These are phyloP conservation scores for Pecten maximus DNA, from an alignment of 2,888 invertebrate species.

Conservation along the genomic window DNA sequence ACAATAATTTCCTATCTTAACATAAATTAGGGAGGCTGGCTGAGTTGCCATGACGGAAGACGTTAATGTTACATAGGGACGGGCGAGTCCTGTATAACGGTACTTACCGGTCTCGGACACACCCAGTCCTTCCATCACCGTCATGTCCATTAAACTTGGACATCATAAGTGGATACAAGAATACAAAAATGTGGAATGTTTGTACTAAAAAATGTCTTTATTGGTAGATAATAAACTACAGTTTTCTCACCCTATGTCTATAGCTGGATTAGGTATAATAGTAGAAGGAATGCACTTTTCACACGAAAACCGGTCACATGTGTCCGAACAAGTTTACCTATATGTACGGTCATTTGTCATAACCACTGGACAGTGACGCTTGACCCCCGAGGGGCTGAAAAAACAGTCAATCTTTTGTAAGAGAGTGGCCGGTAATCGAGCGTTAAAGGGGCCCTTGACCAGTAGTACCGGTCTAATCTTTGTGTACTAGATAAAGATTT, in stretches of 20 bases:
- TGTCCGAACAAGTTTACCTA: constrained; percentile 1
- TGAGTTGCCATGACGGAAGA: neutral
- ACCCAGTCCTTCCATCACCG: neutral
- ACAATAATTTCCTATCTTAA: too few species aligned
- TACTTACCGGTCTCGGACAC: neutral
- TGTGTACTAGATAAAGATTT: neutral
- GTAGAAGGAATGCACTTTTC: neutral
- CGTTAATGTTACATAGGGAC: neutral
- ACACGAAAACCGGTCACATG: constrained; percentile 27
- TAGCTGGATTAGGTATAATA: constrained; percentile 1
- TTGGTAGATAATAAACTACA: neutral
- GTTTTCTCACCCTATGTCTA: neutral
- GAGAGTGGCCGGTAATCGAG: neutral
- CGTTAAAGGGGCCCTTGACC: neutral
- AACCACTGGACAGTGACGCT: neutral
- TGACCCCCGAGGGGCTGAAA: neutral
- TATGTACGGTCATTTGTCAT: constrained; percentile 2
- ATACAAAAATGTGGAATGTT: neutral
- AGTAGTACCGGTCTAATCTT: neutral
- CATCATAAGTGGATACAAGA: neutral
- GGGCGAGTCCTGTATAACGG: neutral
- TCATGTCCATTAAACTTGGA: neutral
- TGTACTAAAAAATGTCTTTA: neutral
- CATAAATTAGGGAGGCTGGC: neutral
- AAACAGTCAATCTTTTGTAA: neutral